A percentile compares a stretch with the other conserved stretches of the same genome.
Evolutionary conservation across 2,113 vertebrate genomes (phyloP).

Genomic region (Xerus inauris): DNA sequence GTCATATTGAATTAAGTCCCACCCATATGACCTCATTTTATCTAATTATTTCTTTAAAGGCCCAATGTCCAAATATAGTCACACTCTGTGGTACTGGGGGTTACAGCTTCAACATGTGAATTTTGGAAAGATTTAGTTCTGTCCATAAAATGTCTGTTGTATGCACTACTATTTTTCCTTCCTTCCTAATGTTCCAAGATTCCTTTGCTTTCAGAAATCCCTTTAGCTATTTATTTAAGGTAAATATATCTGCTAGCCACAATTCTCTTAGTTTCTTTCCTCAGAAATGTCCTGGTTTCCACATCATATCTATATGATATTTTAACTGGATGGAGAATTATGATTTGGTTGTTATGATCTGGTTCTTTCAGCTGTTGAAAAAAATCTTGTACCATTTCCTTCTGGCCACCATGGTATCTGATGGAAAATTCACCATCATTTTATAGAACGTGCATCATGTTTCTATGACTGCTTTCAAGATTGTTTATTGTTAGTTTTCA

Average conservation of each 20-base stretch:
- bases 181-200: background rate
- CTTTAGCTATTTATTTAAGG: conserved; percentile 18
- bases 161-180: background rate
- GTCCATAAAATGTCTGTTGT: background rate
- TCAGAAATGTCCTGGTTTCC: conserved; percentile 5
- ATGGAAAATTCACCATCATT: background rate
- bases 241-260: background rate
- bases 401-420: background rate
- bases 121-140: background rate
- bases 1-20: background rate
- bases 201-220: background rate
- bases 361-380: conserved; percentile 3
- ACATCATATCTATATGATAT: background rate
- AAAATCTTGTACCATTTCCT: background rate
- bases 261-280: background rate
- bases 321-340: conserved; percentile 12
- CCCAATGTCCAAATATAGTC: background rate
- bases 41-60: background rate
- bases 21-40: background rate
- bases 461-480: background rate
- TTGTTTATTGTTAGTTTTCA: conserved; percentile 24
- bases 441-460: background rate
- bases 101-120: background rate
- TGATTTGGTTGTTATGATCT: background rate
- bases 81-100: background rate